Conservation (phyloP, 2,113 vertebrate species). For the Hypanus sabinus region DNA sequence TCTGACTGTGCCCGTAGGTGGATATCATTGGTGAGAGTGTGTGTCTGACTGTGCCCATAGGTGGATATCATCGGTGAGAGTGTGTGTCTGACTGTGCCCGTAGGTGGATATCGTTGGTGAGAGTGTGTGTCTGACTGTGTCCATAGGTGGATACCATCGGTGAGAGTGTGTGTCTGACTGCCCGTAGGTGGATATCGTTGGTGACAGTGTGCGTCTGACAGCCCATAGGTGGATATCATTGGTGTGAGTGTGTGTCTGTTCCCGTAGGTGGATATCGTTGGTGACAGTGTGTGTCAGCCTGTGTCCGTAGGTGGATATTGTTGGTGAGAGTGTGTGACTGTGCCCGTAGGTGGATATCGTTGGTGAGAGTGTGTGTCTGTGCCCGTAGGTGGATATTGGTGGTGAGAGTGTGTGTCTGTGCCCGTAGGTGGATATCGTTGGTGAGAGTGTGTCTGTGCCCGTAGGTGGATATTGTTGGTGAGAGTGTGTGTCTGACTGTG, state of each 20-base stretch:
- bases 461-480: conserved; percentile 59
- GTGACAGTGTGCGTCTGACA: no score
- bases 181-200: conserved; percentile 56
- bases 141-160: conserved; percentile 58
- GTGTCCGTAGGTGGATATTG: conserved; percentile 55
- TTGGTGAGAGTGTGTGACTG: conserved; percentile 47
- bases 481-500: conserved; percentile 33
- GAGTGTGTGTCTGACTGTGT: no score
- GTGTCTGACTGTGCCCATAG: conserved; percentile 41
- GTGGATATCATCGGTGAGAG: conserved; percentile 61
- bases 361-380: no score
- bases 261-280: conserved; percentile 56
- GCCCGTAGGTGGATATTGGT: conserved; percentile 56
- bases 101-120: conserved; percentile 61
- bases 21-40: conserved; percentile 53
- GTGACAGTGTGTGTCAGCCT: no score
- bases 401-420: conserved; percentile 42
- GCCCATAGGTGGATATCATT: conserved; percentile 55
- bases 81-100: no score
- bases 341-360: conserved; percentile 53
- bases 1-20: conserved; percentile 52
- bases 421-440: conserved; percentile 56
- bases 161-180: conserved; percentile 40
- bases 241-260: conserved; percentile 43
- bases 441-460: no score